These are phyloP conservation scores for Lagodon rhomboides DNA, from an alignment of 2,797 vertebrate genomes.

Conservation along the genomic window DNA sequence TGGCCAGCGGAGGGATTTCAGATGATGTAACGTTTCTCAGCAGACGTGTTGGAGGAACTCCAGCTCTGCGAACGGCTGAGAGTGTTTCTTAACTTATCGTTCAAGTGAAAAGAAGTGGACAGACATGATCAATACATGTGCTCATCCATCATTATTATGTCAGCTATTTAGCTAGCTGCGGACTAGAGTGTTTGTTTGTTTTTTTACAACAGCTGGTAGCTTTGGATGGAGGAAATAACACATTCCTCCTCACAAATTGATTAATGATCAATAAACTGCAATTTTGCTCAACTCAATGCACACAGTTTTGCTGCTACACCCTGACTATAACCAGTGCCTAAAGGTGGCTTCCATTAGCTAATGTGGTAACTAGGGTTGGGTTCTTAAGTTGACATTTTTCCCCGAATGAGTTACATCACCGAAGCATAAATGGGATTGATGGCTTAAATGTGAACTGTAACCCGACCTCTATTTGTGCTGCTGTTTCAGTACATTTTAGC, in stretches of 20 bases:
- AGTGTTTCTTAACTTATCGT: background rate
- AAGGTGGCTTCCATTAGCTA: no score
- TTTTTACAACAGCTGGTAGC: background rate
- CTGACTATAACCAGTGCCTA: background rate
- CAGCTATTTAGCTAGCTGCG: background rate
- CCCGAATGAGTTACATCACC: background rate
- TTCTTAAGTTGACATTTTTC: no score
- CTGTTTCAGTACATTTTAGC: background rate
- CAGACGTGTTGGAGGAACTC: background rate
- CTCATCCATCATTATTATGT: background rate
- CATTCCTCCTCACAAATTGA: background rate
- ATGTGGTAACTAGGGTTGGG: background rate
- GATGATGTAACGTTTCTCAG: conserved; percentile 32
- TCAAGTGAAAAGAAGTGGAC: background rate
- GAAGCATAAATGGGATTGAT: no score
- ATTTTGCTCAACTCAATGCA: background rate
- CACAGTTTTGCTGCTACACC: background rate
- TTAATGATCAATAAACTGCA: background rate
- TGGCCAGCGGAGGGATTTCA: conserved; percentile 41
- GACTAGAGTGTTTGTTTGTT: background rate
- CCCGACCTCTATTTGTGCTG: no score
- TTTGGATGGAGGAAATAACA: background rate
- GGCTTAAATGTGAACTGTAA: background rate
- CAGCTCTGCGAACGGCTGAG: conserved; percentile 1
- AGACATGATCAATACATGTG: background rate